Evolutionary conservation across 2,888 invertebrate species (phyloP).

Genomic region (Polydrusus cervinus): DNA sequence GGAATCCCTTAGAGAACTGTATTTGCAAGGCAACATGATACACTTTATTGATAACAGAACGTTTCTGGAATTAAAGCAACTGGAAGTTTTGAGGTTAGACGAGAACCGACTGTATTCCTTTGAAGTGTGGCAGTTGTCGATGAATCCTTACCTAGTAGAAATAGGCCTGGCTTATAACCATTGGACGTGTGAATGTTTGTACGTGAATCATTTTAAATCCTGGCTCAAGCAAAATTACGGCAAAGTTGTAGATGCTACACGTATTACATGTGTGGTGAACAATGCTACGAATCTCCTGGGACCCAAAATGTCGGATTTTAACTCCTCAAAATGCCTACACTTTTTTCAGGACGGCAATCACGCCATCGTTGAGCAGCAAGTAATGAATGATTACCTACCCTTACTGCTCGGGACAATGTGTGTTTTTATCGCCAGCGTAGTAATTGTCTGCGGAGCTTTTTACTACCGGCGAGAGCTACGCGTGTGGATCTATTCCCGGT

Average conservation of each 20-base stretch:
- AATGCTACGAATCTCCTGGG: conserved; percentile 82
- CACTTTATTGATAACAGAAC: conserved; percentile 89
- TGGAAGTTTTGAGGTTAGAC: conserved; percentile 89
- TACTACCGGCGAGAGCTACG: conserved; percentile 87
- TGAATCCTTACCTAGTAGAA: conserved; percentile 90
- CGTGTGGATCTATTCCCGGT: conserved; percentile 90
- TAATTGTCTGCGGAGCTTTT: conserved; percentile 84
- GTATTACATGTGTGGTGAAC: conserved; percentile 84
- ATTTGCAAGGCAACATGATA: conserved; percentile 90
- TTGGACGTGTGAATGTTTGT: conserved; percentile 94
- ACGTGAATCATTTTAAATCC: conserved; percentile 84
- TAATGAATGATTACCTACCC: conserved; percentile 88
- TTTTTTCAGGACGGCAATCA: conserved; percentile 82
- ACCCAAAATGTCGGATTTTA: conserved; percentile 83
- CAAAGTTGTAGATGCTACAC: conserved; percentile 86
- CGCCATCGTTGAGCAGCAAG: conserved; percentile 82
- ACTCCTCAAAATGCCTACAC: conserved; percentile 82
- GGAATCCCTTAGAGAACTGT: conserved; percentile 88
- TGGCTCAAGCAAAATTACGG: conserved; percentile 87
- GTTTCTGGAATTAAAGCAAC: conserved; percentile 84
- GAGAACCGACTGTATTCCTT: conserved; percentile 88
- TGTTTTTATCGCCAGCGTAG: conserved; percentile 84
- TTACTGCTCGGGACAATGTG: conserved; percentile 85
- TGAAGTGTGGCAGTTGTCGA: conserved; percentile 88
- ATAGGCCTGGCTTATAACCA: conserved; percentile 88